These are phyloP conservation scores for Phylloscopus trochiloides DNA, from an alignment of 2,113 vertebrate genomes.

Conservation along the genomic window DNA sequence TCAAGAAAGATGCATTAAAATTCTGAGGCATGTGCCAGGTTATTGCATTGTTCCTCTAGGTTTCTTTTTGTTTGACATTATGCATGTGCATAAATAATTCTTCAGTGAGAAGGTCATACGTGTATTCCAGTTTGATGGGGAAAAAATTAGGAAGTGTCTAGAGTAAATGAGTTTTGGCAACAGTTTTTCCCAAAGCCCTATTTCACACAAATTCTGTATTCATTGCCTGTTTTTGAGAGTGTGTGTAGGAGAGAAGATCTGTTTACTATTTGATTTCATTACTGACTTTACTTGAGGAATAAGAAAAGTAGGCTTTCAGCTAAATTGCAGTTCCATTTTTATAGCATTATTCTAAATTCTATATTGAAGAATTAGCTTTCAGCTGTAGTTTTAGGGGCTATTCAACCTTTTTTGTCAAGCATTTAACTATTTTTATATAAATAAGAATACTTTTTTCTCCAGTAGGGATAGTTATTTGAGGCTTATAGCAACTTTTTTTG, in stretches of 20 bases:
- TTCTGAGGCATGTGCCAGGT: neutral
- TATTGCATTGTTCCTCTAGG: neutral
- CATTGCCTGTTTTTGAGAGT: neutral
- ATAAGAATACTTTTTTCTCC: neutral
- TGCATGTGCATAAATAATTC: neutral
- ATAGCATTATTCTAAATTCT: neutral
- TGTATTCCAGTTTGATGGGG: neutral
- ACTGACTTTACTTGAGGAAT: neutral
- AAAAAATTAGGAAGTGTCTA: neutral
- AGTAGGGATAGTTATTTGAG: neutral
- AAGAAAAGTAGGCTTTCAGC: neutral
- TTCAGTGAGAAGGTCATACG: neutral
- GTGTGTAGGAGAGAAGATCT: neutral
- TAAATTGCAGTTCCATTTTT: neutral
- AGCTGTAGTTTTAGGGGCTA: neutral
- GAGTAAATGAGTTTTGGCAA: neutral
- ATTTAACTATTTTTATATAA: neutral
- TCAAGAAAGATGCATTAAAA: neutral
- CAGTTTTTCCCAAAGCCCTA: neutral
- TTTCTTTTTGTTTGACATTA: neutral
- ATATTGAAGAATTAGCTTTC: neutral
- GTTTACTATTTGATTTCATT: neutral
- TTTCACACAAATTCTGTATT: neutral
- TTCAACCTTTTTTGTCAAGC: neutral
- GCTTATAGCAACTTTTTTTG: neutral